Evolutionary conservation across 2,888 invertebrate species (phyloP), one percentile per base, ranked within the genome.

Genomic region (Leptodirus hochenwartii): DNA sequence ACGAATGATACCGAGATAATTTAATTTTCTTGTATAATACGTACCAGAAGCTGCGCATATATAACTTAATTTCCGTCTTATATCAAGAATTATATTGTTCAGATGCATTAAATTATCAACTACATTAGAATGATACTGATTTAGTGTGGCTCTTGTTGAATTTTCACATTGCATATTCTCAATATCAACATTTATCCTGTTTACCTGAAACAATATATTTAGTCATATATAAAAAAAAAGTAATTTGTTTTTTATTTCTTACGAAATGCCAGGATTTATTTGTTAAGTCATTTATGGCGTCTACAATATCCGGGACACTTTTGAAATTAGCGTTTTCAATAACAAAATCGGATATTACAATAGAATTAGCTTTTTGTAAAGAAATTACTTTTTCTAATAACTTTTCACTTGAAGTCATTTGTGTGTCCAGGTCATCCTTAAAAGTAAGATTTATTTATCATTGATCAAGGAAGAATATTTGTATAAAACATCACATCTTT

Each of bases 11-110:
- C n/a, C n/a, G n/a, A n/a, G n/a, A n/a, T n/a, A n/a, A n/a, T n/a
- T n/a, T n/a, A n/a, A n/a, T n/a, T n/a, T n/a, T n/a, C n/a, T n/a
- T n/a, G n/a, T n/a, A n/a, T n/a, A n/a, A n/a, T n/a, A n/a, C n/a
- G n/a, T 45, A 56, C 56, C 55, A 41, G 53, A 47, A 25, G 51
- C 47, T 13, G 54, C 50, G 37, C 54, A 56, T 17, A 58, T 41
- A 33, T 51, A 51, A 33, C 49, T 55, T 12, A 59, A 40, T 33
- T 51, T 50, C 35, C 55, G 40, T 37, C 57, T 47, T 10, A 59
- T 41, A 36, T 59, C 58, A 22, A 54, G 43, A 23, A 59, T 48
- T 46, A 57, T 60, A 22, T 39, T 39, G 15, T 41, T 43, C 15
- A 51, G 41, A 3, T 13, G 16, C 5, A 5, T n/a, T 8, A 38